Conservation (phyloP, 2,113 vertebrate genomes). For the Hydrochoerus hydrochaeris region DNA sequence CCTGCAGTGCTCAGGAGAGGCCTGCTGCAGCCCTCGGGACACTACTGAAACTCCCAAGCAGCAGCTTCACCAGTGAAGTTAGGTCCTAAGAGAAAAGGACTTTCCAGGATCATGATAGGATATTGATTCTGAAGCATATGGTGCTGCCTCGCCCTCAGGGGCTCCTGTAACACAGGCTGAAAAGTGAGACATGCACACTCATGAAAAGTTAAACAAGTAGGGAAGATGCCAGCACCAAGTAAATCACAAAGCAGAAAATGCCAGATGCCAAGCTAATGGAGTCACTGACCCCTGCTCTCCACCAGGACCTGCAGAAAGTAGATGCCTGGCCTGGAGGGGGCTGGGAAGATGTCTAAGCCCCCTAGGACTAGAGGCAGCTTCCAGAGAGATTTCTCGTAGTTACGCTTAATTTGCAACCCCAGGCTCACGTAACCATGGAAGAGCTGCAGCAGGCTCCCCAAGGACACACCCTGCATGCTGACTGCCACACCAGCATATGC, state of each 20-base stretch:
- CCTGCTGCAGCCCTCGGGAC: background rate
- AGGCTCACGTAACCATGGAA: background rate
- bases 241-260: background rate
- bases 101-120: background rate
- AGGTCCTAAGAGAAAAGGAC: background rate
- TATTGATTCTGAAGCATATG: background rate
- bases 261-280: background rate
- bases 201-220: background rate
- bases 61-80: background rate
- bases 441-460: background rate
- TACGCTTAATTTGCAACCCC: background rate
- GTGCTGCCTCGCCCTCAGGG: background rate
- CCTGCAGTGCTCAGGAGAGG: background rate
- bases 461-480: background rate
- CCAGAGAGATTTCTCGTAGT: background rate
- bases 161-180: background rate
- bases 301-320: background rate
- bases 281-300: background rate
- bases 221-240: background rate
- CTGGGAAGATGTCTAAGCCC: background rate
- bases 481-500: background rate
- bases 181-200: background rate
- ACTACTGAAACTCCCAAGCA: rapidly evolving
- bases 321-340: background rate
- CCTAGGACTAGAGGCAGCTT: background rate